Percentiles rank a stretch among this genome's conserved stretches.
Conservation (phyloP, 1,140 invertebrate genomes). For the Caenorhabditis briggsae region DNA sequence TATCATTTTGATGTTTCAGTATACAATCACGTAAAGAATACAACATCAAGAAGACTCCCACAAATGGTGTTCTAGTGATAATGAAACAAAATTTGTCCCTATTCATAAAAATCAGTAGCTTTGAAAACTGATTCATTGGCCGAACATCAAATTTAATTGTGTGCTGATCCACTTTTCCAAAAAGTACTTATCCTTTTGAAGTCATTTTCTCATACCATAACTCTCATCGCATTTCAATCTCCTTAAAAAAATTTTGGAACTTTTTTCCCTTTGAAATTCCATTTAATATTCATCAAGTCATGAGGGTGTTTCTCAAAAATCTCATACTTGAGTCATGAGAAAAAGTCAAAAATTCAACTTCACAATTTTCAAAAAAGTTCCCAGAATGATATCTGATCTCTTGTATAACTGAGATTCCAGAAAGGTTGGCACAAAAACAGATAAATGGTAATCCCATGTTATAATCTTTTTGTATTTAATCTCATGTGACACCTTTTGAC, state of each 20-base stretch:
- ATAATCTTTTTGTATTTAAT: too few species aligned
- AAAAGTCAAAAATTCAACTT: not conserved
- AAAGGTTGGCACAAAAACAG: not conserved
- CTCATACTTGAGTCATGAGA: constrained; percentile 4
- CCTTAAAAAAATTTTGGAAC: constrained; percentile 5
- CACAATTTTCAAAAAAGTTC: not conserved
- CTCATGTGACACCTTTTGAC: not conserved
- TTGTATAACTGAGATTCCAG: not conserved
- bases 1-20: too few species aligned
- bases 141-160: too few species aligned
- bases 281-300: not conserved
- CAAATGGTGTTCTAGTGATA: too few species aligned
- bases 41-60: too few species aligned
- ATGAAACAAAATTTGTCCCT: too few species aligned
- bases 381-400: not conserved
- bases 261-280: not conserved
- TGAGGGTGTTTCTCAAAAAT: not conserved
- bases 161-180: too few species aligned
- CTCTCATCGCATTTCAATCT: not conserved
- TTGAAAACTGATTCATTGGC: too few species aligned
- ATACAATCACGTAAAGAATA: too few species aligned
- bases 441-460: not conserved
- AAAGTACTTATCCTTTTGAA: too few species aligned
- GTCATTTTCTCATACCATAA: not conserved
- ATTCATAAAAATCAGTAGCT: too few species aligned